These are phyloP conservation scores for Lethenteron reissneri DNA, from an alignment of 2,113 vertebrate genomes.

Conservation along the genomic window DNA sequence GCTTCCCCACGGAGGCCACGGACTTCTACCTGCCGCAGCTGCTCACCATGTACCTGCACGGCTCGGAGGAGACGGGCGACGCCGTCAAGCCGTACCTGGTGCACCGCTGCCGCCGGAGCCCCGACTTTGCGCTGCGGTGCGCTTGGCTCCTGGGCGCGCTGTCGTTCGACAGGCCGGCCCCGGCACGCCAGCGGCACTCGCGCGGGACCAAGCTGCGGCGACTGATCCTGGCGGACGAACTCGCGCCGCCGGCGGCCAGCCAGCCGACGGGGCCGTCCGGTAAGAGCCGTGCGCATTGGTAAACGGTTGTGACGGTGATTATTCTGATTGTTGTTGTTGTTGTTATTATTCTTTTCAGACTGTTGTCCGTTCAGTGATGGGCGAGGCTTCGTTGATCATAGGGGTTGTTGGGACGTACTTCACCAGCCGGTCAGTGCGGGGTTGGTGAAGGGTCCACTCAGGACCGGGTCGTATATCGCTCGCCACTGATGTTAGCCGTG, in stretches of 20 bases:
- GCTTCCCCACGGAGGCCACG: slow-evolving; percentile 57
- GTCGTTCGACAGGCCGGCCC: slow-evolving; percentile 88
- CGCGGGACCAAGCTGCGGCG: slow-evolving; percentile 65
- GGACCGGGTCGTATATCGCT: too few species aligned
- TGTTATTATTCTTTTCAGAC: too few species aligned
- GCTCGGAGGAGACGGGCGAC: slow-evolving; percentile 82
- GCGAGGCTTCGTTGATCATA: too few species aligned
- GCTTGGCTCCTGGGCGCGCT: slow-evolving; percentile 73
- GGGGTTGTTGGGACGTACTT: too few species aligned
- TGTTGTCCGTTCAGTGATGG: too few species aligned
- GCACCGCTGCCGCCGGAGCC: slow-evolving; percentile 79
- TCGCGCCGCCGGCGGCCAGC: slow-evolving; percentile 35
- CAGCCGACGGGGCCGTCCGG: neutral
- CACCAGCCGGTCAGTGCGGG: too few species aligned
- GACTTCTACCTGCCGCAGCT: slow-evolving; percentile 85
- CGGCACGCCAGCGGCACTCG: slow-evolving; percentile 71
- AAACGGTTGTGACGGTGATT: too few species aligned
- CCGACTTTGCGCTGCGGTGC: slow-evolving; percentile 67
- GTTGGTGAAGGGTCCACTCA: too few species aligned
- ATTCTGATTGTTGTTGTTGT: too few species aligned
- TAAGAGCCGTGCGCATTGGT: neutral
- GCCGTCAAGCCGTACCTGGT: slow-evolving; percentile 92
- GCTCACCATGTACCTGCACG: slow-evolving; percentile 95
- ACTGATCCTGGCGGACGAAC: slow-evolving; percentile 73
- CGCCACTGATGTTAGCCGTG: too few species aligned